Evolutionary conservation across 1,140 invertebrate species (phyloP), one percentile per base, ranked within the genome.

Genomic region (Drosophila sucinea): DNA sequence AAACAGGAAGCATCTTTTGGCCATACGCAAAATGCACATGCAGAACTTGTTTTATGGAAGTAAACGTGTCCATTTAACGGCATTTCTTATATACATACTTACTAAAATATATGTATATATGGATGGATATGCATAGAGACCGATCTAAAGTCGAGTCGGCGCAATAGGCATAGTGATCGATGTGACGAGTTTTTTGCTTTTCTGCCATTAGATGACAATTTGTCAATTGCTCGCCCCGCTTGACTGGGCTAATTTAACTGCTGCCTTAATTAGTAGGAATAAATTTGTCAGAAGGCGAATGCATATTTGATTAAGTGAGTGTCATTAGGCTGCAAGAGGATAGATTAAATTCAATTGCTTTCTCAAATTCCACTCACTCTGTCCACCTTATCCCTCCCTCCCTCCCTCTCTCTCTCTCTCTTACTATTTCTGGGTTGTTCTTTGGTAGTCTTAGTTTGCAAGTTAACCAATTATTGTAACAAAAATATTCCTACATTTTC

Each of bases 1-100:
- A 87, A 89, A 87, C 84, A 87, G 84, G 83, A 87, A 87, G 84
- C 84, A 89, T 87, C 83, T 89, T 68, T 62, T 51, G 23, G 56
- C 61, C 81, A 64, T 74, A 77, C 70, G 70, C 73, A 73, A 62
- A 51, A 51, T 51, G 44, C 44, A 51, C 23, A 51, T 51, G 44
- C 44, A 82, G 66, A 86, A 86, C 82, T 76, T 41, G 82, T 81
- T 69, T 51, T 51, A 51, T 69, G 65, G 41, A 66, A 57, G 65
- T 66, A 70, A 54, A 38, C 78, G 71, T 77, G 76, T 70, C 64
- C 79, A 83, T 89, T 86, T 89, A 86, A 86, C 84, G 83, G 84
- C 80, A 83, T 64, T 83, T 77, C 44, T 29, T 64, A 63, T 51
- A 35, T 25, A 61, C 41, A 44, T 25, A 47, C 7, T 23, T 47